Base-by-base conservation (phyloP, 2,797 vertebrate species). In the Gallinago solitaria region DNA sequence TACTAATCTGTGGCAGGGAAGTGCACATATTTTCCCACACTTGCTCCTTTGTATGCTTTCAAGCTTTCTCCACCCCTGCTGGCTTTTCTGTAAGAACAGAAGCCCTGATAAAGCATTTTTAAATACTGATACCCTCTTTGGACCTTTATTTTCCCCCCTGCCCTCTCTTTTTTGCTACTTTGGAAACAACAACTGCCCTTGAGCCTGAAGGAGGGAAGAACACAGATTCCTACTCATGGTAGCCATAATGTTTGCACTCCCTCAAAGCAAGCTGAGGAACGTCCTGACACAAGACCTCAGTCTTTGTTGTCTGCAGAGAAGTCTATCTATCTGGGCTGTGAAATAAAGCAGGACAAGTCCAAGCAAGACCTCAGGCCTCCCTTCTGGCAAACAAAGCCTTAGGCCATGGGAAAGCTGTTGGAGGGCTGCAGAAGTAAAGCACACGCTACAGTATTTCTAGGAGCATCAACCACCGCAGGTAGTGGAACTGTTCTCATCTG, bases 1-100 rank as follows among this genome's bases (percentile, higher is more conserved):
- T 67, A 77, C 16, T 71, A 39, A 56, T 77, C 48, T 78, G n/a
- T 80, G 90, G 14, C 70, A 87, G 60, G 30, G 35, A 93, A 84
- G n/a, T 67, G 64, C 32, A 59, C 41, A 19, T 60, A 9, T 80
- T 89, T 91, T 80, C 64, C 48, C 28, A 39, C 35, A 39, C 23
- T 81, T 78, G 7, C 28, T 91, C 32, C 19, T 83, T 64, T 65
- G 27, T 57, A 24, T 50, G 28, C 68, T 92, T 80, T 81, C 45
- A 65, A 75, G 41, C 2, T 86, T 64, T 78, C 35, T 79, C 9
- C 50, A 47, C 13, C 18, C 12, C 18, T 83, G 14, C 25, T 81
- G 57, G 11, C 5, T 79, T 16, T 35, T 71, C 60, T 65, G 5
- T 25, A 79, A 61, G 69, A 87, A 51, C 0, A 65, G 7, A 87